These are phyloP conservation scores for Tympanuchus pallidicinctus DNA, from an alignment of 2,113 vertebrate genomes.

Conservation along the genomic window DNA sequence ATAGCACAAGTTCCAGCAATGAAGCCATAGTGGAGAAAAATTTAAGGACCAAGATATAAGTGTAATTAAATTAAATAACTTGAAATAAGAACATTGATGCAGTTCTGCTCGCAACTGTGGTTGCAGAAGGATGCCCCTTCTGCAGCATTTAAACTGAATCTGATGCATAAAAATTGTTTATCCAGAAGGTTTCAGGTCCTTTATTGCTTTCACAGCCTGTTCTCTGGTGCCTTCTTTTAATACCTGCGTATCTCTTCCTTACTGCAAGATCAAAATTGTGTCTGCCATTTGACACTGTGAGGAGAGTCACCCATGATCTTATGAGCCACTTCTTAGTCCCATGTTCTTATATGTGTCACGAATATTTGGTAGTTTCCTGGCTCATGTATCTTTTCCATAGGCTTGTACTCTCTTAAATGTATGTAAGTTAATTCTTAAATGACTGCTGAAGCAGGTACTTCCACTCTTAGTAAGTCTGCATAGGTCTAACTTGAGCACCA, in stretches of 20 bases:
- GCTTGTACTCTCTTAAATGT: neutral
- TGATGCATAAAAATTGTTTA: neutral
- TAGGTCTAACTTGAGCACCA: neutral
- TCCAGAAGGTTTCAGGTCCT: neutral
- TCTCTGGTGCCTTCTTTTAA: neutral
- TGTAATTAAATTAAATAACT: neutral
- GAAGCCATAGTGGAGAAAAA: neutral
- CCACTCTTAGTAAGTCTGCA: neutral
- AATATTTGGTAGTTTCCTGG: neutral
- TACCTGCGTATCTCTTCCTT: neutral
- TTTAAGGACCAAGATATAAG: neutral
- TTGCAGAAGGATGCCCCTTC: neutral
- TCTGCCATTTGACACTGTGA: fast-evolving
- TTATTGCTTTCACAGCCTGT: neutral
- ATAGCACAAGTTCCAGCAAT: neutral
- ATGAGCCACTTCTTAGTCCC: neutral
- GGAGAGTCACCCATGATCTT: fast-evolving
- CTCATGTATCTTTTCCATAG: neutral
- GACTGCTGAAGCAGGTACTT: neutral
- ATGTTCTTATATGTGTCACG: neutral
- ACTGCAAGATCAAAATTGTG: neutral
- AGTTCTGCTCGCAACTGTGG: neutral
- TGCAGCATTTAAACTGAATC: neutral
- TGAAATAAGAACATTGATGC: neutral
- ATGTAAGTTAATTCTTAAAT: neutral